phyloP scores from a whole-genome alignment of 1,140 invertebrate genomes.

The Wasmannia auropunctata region DNA sequence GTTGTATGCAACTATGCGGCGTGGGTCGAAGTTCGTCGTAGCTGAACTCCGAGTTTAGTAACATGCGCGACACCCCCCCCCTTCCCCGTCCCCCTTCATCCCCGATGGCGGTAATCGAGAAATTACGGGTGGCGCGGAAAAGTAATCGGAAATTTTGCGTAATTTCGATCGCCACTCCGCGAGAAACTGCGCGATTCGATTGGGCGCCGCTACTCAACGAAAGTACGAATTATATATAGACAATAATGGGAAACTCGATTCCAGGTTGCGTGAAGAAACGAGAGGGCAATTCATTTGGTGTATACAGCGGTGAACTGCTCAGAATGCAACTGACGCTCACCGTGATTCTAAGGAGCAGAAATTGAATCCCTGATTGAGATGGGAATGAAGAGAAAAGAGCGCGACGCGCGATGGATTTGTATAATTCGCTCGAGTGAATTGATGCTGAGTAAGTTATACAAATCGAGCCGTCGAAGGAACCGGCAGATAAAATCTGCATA shows the following conservation, averaged over 20 bases:
- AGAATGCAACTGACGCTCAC: background rate
- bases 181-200: background rate
- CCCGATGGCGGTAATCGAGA: background rate
- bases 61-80: background rate
- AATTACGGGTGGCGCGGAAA: background rate
- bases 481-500: background rate
- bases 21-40: background rate
- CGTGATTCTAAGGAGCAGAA: background rate
- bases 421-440: conserved; percentile 12
- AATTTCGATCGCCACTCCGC: background rate
- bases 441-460: background rate
- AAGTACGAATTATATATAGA: background rate
- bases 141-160: conserved; percentile 25
- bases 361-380: background rate
- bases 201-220: background rate
- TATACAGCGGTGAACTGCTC: background rate
- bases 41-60: conserved; percentile 19
- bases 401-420: background rate
- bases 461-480: background rate
- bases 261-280: background rate
- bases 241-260: background rate
- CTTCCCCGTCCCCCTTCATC: background rate
- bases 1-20: conserved; percentile 49
- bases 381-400: background rate
- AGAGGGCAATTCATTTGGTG: background rate